phyloP scores from a whole-genome alignment of 2,113 vertebrate species.

The Leuciscus idus region DNA sequence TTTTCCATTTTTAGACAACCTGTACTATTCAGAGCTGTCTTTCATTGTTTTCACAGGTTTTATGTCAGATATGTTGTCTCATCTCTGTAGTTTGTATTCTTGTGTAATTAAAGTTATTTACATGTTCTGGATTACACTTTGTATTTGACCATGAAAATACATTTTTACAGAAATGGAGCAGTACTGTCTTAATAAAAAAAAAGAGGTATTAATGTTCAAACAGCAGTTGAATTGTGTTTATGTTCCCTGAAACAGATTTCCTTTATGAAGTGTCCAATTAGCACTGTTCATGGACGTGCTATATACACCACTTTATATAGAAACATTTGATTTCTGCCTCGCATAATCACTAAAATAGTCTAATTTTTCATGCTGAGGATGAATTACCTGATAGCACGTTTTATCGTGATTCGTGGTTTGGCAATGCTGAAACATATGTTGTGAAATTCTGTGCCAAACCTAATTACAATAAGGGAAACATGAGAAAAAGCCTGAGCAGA shows the following conservation, averaged over 20 bases:
- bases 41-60: constrained; percentile 66
- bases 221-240: constrained; percentile 42
- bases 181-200: constrained; percentile 85
- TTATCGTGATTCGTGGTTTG: constrained; percentile 14
- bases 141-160: constrained; percentile 80
- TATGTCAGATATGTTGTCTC: constrained; percentile 71
- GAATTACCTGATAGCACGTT: constrained; percentile 6
- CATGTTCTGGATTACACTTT: constrained; percentile 81
- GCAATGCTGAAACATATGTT: constrained; percentile 32
- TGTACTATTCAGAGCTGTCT: constrained; percentile 62
- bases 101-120: constrained; percentile 76
- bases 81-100: constrained; percentile 67
- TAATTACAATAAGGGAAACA: constrained; percentile 29
- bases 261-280: neutral
- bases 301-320: neutral
- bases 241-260: neutral
- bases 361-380: constrained; percentile 19
- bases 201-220: constrained; percentile 78
- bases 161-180: constrained; percentile 83
- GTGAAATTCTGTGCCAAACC: constrained; percentile 23
- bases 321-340: neutral
- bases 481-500: neutral
- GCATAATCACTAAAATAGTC: neutral
- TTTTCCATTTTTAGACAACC: constrained; percentile 64
- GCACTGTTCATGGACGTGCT: neutral